These are phyloP conservation scores for Phataginus tetradactyla DNA, from an alignment of 2,797 vertebrate species.

Conservation along the genomic window DNA sequence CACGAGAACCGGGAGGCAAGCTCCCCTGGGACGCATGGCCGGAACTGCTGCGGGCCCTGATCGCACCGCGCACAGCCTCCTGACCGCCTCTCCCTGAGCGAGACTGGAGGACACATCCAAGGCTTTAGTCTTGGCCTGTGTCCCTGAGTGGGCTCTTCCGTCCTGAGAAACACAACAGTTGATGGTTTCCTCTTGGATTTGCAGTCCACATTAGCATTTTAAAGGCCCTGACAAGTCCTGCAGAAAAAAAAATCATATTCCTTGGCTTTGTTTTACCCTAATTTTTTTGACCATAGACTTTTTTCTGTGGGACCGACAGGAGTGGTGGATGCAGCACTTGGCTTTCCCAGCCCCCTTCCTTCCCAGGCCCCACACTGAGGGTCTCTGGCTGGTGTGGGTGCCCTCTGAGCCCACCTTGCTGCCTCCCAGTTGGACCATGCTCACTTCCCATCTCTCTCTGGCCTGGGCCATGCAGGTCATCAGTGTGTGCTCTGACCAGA, in stretches of 20 bases:
- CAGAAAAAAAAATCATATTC: neutral
- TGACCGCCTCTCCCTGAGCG: neutral
- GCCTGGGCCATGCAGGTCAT: conserved; percentile 89
- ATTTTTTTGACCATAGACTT: neutral
- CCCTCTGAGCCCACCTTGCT: neutral
- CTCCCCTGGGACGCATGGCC: neutral
- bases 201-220: neutral
- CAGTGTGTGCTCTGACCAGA: conserved; percentile 90
- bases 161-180: neutral
- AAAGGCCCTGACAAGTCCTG: neutral
- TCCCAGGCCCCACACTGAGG: neutral
- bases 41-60: neutral
- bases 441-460: neutral
- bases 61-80: too few species aligned
- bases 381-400: neutral
- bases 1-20: conserved; percentile 90
- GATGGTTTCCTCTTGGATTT: neutral
- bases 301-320: neutral
- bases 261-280: neutral
- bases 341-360: neutral
- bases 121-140: neutral
- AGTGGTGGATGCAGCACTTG: neutral
- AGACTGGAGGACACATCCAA: neutral
- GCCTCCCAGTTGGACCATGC: neutral
- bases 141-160: neutral